Conservation (phyloP, 2,113 vertebrate genomes). For the Centropristis striata region DNA sequence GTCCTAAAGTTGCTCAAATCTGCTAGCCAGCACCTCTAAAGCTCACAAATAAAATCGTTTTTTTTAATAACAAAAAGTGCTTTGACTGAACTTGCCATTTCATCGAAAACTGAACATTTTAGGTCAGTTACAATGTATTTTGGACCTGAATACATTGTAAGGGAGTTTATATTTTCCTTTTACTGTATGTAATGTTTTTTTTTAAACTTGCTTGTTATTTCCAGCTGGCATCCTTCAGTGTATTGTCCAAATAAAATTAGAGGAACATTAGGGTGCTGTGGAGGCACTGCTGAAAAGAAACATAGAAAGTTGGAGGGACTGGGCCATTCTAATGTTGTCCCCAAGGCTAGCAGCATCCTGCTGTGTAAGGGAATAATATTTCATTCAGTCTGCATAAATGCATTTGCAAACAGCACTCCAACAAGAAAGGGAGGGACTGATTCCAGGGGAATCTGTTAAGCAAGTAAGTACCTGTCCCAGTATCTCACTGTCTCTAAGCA, state of each 20-base stretch:
- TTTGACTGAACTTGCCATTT: too few relatives aligned
- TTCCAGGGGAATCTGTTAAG: constrained; percentile 47
- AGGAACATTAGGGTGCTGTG: constrained; percentile 50
- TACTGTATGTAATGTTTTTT: constrained; percentile 40
- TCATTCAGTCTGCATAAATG: constrained; percentile 74
- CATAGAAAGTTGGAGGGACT: constrained; percentile 42
- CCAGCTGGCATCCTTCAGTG: constrained; percentile 53
- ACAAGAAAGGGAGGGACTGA: constrained; percentile 42
- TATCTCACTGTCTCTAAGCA: constrained; percentile 20
- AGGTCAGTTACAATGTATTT: background rate
- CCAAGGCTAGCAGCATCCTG: constrained; percentile 61
- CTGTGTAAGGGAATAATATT: constrained; percentile 77
- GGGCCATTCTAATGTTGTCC: constrained; percentile 59
- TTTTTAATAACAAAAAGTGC: background rate
- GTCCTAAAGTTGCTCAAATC: background rate
- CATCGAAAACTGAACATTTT: background rate
- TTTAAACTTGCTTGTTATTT: constrained; percentile 49
- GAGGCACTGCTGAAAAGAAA: constrained; percentile 56
- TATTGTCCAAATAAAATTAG: constrained; percentile 71
- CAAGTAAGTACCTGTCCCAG: constrained; percentile 35
- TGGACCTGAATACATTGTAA: background rate
- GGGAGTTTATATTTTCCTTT: background rate
- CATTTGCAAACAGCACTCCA: constrained; percentile 66
- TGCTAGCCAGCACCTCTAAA: background rate
- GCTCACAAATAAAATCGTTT: too few relatives aligned